Base-by-base conservation (phyloP, 2,888 invertebrate genomes). In the Sarcophaga rosellei region DNA sequence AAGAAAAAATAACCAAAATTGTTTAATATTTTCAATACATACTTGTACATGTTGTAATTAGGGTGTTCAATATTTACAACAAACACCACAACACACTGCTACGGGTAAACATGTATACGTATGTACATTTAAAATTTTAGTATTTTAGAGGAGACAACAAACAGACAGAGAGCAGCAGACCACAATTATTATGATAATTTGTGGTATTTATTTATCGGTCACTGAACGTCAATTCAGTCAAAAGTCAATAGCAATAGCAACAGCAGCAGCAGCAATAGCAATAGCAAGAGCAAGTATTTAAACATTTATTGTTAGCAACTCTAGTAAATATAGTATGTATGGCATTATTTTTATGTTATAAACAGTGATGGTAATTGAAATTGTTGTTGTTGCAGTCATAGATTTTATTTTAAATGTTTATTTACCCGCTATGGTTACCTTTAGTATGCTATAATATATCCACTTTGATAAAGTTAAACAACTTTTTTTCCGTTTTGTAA, bases 171-270 rank as follows among this genome's bases (percentile, higher is more conserved):
- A 35, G 6, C 35, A 35, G 59, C 47, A 65, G 63, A 86, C 86
- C 86, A 83, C 83, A 86, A 86, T 80, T 83, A 86, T 83, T 83
- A 80, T 68, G 62, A 86, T 80, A 80, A 82, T 86, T 83, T 77
- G 83, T 86, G 86, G 80, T 80, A 83, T 86, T 83, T 80, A 83
- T 86, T 86, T 86, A 83, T 83, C 81, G 81, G 86, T 83, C 86
- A 84, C 68, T 84, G 86, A 81, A 86, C 80, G 73, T 74, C 62
- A 74, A 65, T 59, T 84, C 63, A 12, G 25, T 23, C 62, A 62
- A 78, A 44, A 20, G n/a, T 23, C 69, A 76, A 35, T 21, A 70
- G 11, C 23, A 65, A 59, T 35, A 20, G 11, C 23, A 15, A 4
- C 47, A 47, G 4, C 47, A 45, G 12, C 69, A 76, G n/a, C 25